phyloP scores from a whole-genome alignment of 2,113 vertebrate genomes.

The Rousettus leschenaultii region DNA sequence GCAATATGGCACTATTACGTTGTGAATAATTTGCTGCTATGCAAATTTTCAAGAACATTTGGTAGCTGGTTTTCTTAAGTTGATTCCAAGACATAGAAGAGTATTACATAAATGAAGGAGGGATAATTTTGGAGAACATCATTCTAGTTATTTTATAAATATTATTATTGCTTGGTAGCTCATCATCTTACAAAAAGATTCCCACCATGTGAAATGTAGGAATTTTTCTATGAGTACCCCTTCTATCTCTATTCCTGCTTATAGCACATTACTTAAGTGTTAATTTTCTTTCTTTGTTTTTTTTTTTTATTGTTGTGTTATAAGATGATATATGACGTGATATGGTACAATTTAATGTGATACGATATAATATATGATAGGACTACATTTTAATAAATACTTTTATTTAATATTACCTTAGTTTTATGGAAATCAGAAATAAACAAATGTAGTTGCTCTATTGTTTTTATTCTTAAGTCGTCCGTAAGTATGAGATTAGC shows the following conservation, averaged over 20 bases:
- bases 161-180: not conserved
- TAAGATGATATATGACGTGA: not conserved
- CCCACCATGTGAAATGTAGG: not conserved
- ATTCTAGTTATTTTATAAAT: not conserved
- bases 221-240: not conserved
- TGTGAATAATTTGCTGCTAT: not conserved
- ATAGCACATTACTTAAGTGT: not conserved
- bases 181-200: not conserved
- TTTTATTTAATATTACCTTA: not conserved
- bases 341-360: not conserved
- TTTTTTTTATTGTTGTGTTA: not conserved
- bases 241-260: not conserved
- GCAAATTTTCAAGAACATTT: not conserved
- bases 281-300: not conserved
- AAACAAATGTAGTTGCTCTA: not conserved
- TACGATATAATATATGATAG: not conserved
- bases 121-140: not conserved
- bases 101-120: not conserved
- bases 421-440: not conserved
- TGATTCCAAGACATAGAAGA: not conserved
- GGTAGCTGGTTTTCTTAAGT: not conserved
- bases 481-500: not conserved
- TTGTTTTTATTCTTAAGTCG: not conserved
- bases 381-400: not conserved
- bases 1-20: not conserved